Evolutionary conservation across 2,888 invertebrate species (phyloP).

Genomic region (Drosophila anomalata): DNA sequence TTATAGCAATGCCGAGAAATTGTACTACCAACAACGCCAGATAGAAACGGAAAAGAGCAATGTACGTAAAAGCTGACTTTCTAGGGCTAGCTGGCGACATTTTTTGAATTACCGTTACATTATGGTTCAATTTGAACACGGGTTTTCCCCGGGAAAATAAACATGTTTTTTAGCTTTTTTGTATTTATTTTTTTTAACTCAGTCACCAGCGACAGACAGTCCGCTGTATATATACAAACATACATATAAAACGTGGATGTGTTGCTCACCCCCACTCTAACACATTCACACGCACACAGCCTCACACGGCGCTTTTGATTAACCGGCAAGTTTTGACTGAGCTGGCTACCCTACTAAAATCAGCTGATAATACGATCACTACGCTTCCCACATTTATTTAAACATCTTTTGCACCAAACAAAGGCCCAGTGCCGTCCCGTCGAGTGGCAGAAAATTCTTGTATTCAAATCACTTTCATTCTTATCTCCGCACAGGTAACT

Average conservation of each 20-base stretch:
- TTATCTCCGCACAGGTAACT: constrained; percentile 22
- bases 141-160: background rate
- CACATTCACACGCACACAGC: constrained; percentile 1
- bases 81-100: background rate
- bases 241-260: constrained; percentile 3
- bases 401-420: constrained; percentile 26
- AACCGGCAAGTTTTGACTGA: constrained; percentile 22
- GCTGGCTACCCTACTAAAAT: constrained; percentile 52
- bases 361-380: constrained; percentile 51
- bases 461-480: constrained; percentile 4
- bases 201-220: background rate
- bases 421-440: constrained; percentile 9
- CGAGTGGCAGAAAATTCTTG: background rate
- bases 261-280: background rate
- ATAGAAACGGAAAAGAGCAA: background rate
- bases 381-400: constrained; percentile 19
- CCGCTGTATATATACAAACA: constrained; percentile 3
- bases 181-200: constrained; percentile 2
- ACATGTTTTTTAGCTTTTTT: background rate
- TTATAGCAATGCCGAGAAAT: constrained; percentile 49
- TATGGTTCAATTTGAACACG: background rate
- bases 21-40: constrained; percentile 39
- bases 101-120: background rate
- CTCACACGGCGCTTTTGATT: constrained; percentile 6
- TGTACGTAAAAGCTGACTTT: constrained; percentile 9